Percentiles rank a stretch among this genome's conserved stretches.
Evolutionary conservation across 2,888 invertebrate genomes (phyloP).

Genomic region (Omphaloscelis lunosa): DNA sequence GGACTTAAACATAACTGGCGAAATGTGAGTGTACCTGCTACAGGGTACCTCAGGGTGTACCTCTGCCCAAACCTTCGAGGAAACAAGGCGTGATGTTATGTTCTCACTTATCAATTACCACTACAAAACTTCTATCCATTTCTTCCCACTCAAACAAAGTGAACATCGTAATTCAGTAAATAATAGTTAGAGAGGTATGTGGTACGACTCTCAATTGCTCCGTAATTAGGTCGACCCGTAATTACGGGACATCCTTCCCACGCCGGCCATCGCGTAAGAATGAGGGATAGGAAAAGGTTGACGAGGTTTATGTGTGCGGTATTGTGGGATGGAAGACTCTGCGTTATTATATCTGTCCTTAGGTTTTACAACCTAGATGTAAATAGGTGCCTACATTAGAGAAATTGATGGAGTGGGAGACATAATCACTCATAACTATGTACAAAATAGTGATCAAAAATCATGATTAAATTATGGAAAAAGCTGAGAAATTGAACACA

Average conservation of each 20-base stretch:
- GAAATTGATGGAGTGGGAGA: background rate
- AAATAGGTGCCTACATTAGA: background rate
- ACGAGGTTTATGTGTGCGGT: slow-evolving; percentile 10
- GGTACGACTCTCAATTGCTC: slow-evolving; percentile 66
- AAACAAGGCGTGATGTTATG: too few species aligned
- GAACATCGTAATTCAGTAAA: slow-evolving; percentile 14
- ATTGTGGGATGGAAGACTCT: background rate
- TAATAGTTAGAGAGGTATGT: slow-evolving; percentile 11
- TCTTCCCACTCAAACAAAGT: background rate
- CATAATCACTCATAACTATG: background rate
- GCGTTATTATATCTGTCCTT: slow-evolving; percentile 5
- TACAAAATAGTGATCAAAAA: background rate
- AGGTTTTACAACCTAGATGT: slow-evolving; percentile 7
- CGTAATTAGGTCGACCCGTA: slow-evolving; percentile 75
- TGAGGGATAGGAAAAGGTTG: slow-evolving; percentile 23
- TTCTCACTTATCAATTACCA: background rate
- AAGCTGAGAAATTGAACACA: background rate
- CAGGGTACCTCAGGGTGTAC: too few species aligned
- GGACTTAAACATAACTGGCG: too few species aligned
- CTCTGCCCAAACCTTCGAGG: too few species aligned
- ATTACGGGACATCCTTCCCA: slow-evolving; percentile 72
- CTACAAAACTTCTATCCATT: background rate
- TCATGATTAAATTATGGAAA: background rate
- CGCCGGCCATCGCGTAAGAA: slow-evolving; percentile 48
- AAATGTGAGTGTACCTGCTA: too few species aligned